Evolutionary conservation across 1,140 invertebrate species (phyloP), one percentile per base, ranked within the genome.

Genomic region (Dufourea novaeangliae): DNA sequence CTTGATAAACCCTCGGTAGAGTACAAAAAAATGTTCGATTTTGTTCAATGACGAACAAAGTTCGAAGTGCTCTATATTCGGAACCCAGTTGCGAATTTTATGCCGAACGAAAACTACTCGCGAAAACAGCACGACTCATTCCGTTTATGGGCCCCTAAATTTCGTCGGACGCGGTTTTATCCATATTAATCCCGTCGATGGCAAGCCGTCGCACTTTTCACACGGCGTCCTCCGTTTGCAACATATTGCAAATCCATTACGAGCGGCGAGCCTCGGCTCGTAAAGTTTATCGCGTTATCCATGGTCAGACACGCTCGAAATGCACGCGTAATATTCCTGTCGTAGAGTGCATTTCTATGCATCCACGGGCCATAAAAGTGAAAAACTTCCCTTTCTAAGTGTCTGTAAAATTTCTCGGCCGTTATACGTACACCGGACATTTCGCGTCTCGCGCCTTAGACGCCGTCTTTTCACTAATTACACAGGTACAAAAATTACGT

Each of bases 191-290:
- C 74, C 74, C 37, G 34, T 44, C 44, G 82, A 84, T 83, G 77
- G 67, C 78, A 68, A 64, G 52, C 83, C 39, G 72, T 84, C 80
- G 66, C 54, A 71, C 69, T 81, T 68, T 72, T 80, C 78, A 72
- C 68, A 46, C 52, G 39, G 50, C 44, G 20, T 25, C 29, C 37
- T 63, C 57, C 67, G 68, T 83, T 86, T 64, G 78, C 78, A 86
- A 86, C 78, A 83, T 86, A 83, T 86, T 85, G 84, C 84, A 86
- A 83, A 86, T 80, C 74, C 84, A 83, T 86, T 86, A 86, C 85
- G 81, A 83, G 66, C 70, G 62, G 73, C 61, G 78, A 74, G 84
- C 74, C 74, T 66, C 75, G 56, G 77, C 77, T 80, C 77, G 84
- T 86, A 85, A 85, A 86, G 72, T 86, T 85, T 83, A 86, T 85